Conservation (phyloP, 2,797 vertebrate genomes). For the Phrynocephalus vlangalii region DNA sequence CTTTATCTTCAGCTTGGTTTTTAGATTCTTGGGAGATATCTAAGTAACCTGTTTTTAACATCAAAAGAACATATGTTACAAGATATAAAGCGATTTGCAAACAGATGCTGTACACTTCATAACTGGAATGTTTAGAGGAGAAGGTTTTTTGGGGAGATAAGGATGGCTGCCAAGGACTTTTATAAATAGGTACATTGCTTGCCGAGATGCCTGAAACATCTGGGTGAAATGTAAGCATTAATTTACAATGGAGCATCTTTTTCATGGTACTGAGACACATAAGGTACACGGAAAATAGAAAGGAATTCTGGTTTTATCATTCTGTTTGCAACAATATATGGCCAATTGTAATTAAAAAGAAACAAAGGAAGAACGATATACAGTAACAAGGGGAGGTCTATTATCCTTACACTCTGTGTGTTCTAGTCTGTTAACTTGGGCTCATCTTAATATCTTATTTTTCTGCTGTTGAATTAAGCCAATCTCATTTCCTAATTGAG, state of each 20-base stretch:
- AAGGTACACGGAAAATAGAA: neutral
- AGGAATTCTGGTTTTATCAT: neutral
- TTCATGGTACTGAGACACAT: neutral
- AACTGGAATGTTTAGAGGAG: neutral
- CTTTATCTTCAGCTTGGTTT: neutral
- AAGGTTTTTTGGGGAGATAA: slow-evolving; percentile 21
- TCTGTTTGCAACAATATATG: neutral
- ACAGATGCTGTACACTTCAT: neutral
- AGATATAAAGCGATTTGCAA: neutral
- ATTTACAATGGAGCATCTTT: neutral
- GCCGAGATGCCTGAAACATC: neutral
- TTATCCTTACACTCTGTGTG: neutral
- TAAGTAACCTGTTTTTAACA: neutral
- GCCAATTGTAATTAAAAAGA: neutral
- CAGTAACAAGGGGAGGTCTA: neutral
- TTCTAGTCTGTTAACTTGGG: neutral
- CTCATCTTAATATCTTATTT: neutral
- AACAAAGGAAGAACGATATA: neutral
- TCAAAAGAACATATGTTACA: slow-evolving; percentile 7
- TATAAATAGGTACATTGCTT: neutral
- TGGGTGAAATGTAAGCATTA: slow-evolving; percentile 21
- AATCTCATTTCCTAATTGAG: neutral
- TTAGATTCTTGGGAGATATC: neutral
- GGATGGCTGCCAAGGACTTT: slow-evolving; percentile 5
- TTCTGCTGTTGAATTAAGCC: neutral